A percentile compares a stretch with the other conserved stretches of the same genome.
Evolutionary conservation across 2,888 invertebrate genomes (phyloP).

Genomic region (Eupsilia transversa): DNA sequence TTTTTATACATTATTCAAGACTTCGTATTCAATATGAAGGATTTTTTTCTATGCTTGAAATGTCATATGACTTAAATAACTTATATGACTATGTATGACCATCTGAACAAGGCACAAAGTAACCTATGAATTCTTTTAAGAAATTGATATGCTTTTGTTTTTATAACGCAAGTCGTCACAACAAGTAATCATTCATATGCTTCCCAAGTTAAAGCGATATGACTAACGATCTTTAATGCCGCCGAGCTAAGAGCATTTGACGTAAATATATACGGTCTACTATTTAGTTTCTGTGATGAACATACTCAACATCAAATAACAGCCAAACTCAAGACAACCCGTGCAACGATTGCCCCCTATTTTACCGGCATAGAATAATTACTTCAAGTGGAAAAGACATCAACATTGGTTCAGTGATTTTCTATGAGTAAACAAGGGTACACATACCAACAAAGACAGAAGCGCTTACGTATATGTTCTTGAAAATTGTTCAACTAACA

Average conservation of each 20-base stretch:
- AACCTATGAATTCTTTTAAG: background rate
- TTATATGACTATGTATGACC: background rate
- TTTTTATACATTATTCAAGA: background rate
- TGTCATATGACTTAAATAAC: background rate
- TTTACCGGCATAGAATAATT: conserved; percentile 35
- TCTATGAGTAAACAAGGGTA: conserved; percentile 55
- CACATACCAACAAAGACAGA: conserved; percentile 53
- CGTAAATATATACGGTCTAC: background rate
- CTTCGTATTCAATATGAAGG: background rate
- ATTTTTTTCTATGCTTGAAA: background rate
- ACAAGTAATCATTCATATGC: background rate
- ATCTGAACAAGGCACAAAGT: background rate
- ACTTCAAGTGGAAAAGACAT: conserved; percentile 64
- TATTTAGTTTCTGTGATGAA: conserved; percentile 17
- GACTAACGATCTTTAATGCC: background rate
- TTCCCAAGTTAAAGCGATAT: background rate
- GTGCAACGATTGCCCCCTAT: conserved; percentile 34
- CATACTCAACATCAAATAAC: conserved; percentile 40
- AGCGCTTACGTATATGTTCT: conserved; percentile 52
- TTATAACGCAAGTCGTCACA: background rate
- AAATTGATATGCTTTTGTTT: background rate
- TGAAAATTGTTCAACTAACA: conserved; percentile 60
- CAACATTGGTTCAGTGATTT: conserved; percentile 62
- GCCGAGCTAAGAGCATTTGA: background rate
- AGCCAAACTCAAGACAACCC: conserved; percentile 24